A percentile compares a stretch with the other conserved stretches of the same genome.
phyloP scores from a whole-genome alignment of 2,113 vertebrate species.

The Actinemys pallida region DNA sequence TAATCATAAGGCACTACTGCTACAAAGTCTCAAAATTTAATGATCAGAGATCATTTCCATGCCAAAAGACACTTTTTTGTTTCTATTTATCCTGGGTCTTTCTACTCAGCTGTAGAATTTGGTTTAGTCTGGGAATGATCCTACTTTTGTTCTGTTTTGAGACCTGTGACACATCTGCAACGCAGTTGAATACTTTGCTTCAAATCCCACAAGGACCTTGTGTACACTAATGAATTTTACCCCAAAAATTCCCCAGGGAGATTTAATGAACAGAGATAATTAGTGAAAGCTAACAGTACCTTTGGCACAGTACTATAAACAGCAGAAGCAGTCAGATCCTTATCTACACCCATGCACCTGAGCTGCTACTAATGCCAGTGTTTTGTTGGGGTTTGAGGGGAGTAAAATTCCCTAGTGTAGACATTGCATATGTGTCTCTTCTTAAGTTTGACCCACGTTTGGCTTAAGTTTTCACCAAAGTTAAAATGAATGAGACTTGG shows the following conservation, averaged over 20 bases:
- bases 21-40: background rate
- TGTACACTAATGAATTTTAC: accelerated
- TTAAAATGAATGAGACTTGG: background rate
- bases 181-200: background rate
- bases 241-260: background rate
- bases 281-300: background rate
- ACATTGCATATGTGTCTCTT: background rate
- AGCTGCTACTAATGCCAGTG: background rate
- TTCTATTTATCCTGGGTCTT: background rate
- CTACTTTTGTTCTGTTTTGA: background rate
- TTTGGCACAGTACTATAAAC: background rate
- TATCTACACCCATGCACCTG: background rate
- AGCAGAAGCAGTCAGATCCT: background rate
- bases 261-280: accelerated
- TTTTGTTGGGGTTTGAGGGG: background rate
- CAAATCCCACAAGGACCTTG: background rate
- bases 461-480: background rate
- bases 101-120: background rate
- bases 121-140: accelerated
- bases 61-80: background rate
- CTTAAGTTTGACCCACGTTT: background rate
- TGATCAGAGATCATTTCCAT: background rate
- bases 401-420: background rate
- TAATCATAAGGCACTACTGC: background rate
- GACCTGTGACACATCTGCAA: background rate